Evolutionary conservation across 2,113 vertebrate species (phyloP), one percentile per base, ranked within the genome.

Genomic region (Daubentonia madagascariensis): DNA sequence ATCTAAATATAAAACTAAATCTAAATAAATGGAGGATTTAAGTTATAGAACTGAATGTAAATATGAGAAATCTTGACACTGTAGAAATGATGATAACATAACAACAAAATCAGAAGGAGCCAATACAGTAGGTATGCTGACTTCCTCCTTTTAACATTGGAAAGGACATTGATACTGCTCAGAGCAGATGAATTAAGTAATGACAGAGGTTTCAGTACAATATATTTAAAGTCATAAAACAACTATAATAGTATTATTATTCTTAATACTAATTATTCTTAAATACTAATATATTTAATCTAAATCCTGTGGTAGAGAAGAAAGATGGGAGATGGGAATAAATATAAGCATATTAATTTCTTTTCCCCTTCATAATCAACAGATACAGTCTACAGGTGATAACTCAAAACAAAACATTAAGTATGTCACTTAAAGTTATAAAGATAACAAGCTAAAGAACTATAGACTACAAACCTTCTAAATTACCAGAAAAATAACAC

Each of bases 201-300:
- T 73, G 67, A 81, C 3, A 91, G 7, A 59, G 50, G 43, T 91
- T 76, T 67, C 9, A 22, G 76, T 13, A 37, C 18, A 28, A 91
- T 67, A 37, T 76, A 67, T 85, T 84, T 93, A 76, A 91, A 96
- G 61, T 67, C 35, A 83, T 68, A 87, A 45, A 35, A 94, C 61
- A 79, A 75, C 57, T 43, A 30, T 20, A 67, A 72, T 48, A 52
- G 20, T 59, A 86, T 28, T 73, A 40, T 25, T 81, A 81, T 25
- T 88, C 28, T 94, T 86, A 88, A 70, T 22, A 65, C 17, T 32
- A 63, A 92, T 22, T 79, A 85, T 23, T 87, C 28, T 94, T 86
- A 89, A 73, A 14, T 18, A 67, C 18, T 30, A 65, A 92, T 22
- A 88, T 35, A 92, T 61, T 40, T 45, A 85, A 65, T 85, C 37